A percentile compares a stretch with the other conserved stretches of the same genome.
These are phyloP conservation scores for Hucho hucho DNA, from an alignment of 2,113 vertebrate species.

Conservation along the genomic window DNA sequence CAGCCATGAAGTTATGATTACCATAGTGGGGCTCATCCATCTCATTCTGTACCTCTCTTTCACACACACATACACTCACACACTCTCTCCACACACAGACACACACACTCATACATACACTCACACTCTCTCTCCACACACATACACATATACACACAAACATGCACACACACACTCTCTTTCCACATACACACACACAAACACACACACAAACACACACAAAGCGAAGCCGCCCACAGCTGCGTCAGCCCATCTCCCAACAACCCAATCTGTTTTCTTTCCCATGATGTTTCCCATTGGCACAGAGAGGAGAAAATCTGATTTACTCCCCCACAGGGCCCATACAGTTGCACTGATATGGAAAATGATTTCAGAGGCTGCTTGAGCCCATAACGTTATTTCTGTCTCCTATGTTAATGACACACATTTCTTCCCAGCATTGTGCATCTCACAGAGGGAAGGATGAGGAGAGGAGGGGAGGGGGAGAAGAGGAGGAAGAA, in stretches of 20 bases:
- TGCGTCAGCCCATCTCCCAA: conserved; percentile 68
- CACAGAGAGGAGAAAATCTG: conserved; percentile 72
- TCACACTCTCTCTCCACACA: conserved; percentile 37
- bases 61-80: conserved; percentile 18
- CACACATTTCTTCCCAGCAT: conserved; percentile 73
- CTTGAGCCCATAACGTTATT: conserved; percentile 72
- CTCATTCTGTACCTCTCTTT: conserved; percentile 16
- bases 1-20: conserved; percentile 58
- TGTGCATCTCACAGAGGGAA: conserved; percentile 58
- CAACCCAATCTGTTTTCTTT: conserved; percentile 75
- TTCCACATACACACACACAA: conserved; percentile 18
- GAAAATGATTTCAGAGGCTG: conserved; percentile 75
- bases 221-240: conserved; percentile 70
- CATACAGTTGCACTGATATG: conserved; percentile 74
- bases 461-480: neutral
- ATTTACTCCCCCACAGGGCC: conserved; percentile 76
- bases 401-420: conserved; percentile 73
- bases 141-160: neutral
- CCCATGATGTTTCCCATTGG: conserved; percentile 78
- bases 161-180: conserved; percentile 21
- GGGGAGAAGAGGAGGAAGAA: conserved; percentile 23
- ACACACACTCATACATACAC: conserved; percentile 25
- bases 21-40: conserved; percentile 56
- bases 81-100: conserved; percentile 3
- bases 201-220: conserved; percentile 48